Evolutionary conservation across 2,888 invertebrate species (phyloP).

Genomic region (Tribolium freemani): DNA sequence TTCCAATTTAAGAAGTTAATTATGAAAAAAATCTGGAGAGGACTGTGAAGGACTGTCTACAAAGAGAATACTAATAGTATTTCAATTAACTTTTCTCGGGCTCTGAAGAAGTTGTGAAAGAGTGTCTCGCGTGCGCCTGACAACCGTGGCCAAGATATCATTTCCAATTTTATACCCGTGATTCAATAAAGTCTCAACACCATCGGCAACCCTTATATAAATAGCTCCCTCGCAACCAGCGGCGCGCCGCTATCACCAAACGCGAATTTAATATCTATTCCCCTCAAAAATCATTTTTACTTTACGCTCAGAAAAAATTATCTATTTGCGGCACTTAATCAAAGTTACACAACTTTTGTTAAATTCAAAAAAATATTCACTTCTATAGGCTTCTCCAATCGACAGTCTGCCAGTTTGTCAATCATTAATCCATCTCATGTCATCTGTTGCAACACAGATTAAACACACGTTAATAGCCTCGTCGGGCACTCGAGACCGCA

Average conservation of each 20-base stretch:
- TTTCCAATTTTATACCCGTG: conserved; percentile 66
- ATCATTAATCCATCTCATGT: not conserved
- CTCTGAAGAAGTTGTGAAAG: conserved; percentile 63
- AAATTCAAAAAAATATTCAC: too few species aligned
- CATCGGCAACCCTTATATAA: conserved; percentile 65
- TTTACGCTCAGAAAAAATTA: too few species aligned
- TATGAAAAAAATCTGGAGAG: conserved; percentile 61
- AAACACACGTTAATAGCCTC: conserved; percentile 13
- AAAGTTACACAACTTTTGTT: too few species aligned
- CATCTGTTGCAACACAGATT: not conserved
- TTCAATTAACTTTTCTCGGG: conserved; percentile 65
- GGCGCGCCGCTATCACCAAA: not conserved
- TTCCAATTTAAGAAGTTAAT: conserved; percentile 63
- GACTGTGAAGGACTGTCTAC: conserved; percentile 58
- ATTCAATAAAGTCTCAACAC: conserved; percentile 67
- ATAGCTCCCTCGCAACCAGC: conserved; percentile 4
- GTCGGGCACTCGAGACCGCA: conserved; percentile 12
- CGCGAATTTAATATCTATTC: not conserved
- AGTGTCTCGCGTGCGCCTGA: conserved; percentile 64
- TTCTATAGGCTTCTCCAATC: too few species aligned
- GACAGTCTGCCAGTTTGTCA: not conserved
- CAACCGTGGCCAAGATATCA: conserved; percentile 65
- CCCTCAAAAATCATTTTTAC: too few species aligned
- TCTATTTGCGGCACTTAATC: too few species aligned
- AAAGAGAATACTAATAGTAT: conserved; percentile 65